A percentile compares a stretch with the other conserved stretches of the same genome.
These are phyloP conservation scores for Xiphophorus hellerii DNA, from an alignment of 2,113 vertebrate genomes.

Conservation along the genomic window DNA sequence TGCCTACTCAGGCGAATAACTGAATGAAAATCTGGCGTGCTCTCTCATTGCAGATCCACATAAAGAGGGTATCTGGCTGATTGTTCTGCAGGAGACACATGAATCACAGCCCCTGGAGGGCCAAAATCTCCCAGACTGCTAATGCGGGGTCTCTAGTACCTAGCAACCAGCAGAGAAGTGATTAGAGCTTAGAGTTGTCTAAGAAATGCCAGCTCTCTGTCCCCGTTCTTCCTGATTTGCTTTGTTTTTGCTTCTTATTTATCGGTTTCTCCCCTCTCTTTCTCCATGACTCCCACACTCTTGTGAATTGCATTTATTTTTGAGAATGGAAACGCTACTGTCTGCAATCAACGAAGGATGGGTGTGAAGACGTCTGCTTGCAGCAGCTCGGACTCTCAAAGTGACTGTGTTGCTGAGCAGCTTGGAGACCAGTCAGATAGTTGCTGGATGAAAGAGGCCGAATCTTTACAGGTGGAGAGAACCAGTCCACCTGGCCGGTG, in stretches of 20 bases:
- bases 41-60: conserved; percentile 90
- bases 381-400: conserved; percentile 29
- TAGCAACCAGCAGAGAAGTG: conserved; percentile 68
- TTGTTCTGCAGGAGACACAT: conserved; percentile 31
- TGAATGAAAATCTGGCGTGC: conserved; percentile 31
- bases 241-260: conserved; percentile 43
- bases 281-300: conserved; percentile 75
- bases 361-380: conserved; percentile 31
- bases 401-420: conserved; percentile 43
- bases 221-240: conserved; percentile 25
- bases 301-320: conserved; percentile 80
- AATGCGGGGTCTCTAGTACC: conserved; percentile 59
- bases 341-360: conserved; percentile 60
- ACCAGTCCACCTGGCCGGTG: conserved; percentile 56
- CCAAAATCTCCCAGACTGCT: conserved; percentile 62
- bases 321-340: conserved; percentile 95
- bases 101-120: conserved; percentile 56
- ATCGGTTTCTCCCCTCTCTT: conserved; percentile 15
- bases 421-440: conserved; percentile 55
- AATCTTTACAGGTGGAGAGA: conserved; percentile 46
- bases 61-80: conserved; percentile 93
- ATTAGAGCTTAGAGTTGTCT: conserved; percentile 57
- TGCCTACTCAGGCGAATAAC: background rate
- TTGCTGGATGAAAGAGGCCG: conserved; percentile 34
- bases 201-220: conserved; percentile 50